Conservation (phyloP, 2,113 vertebrate species). For the Brienomyrus longianalis region DNA sequence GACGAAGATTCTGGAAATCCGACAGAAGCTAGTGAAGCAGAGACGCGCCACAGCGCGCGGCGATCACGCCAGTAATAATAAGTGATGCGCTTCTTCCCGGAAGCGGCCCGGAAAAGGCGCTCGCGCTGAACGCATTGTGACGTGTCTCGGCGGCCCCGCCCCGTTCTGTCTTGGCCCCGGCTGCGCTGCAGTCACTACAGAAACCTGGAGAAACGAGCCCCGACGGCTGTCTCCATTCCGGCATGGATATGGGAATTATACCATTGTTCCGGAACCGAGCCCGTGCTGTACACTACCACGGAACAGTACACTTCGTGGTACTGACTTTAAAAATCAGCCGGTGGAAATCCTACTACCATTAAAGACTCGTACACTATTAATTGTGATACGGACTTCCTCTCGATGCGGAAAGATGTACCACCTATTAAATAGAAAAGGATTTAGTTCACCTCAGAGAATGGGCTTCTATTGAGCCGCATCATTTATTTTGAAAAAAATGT, state of each 20-base stretch:
- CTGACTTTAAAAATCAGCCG: constrained; percentile 43
- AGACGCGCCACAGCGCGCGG: background rate
- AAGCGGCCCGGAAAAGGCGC: constrained; percentile 26
- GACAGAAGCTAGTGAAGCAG: background rate
- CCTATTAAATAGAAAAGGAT: constrained; percentile 43
- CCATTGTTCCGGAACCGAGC: constrained; percentile 33
- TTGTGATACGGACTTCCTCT: constrained; percentile 27
- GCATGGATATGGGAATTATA: constrained; percentile 58
- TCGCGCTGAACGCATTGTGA: constrained; percentile 30
- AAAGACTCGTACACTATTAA: constrained; percentile 28
- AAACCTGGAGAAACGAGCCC: constrained; percentile 40
- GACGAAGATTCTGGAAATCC: background rate
- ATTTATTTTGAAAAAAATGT: background rate
- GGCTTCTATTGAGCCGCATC: constrained; percentile 31
- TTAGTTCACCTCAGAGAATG: constrained; percentile 36
- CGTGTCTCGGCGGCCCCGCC: constrained; percentile 39
- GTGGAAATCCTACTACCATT: constrained; percentile 27
- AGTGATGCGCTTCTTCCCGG: constrained; percentile 5
- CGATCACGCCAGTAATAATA: background rate
- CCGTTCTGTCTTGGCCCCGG: constrained; percentile 36
- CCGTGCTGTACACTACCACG: constrained; percentile 37
- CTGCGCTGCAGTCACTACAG: constrained; percentile 40
- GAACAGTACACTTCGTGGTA: constrained; percentile 39
- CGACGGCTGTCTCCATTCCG: constrained; percentile 28
- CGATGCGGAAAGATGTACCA: constrained; percentile 36